Evolutionary conservation across 2,113 vertebrate species (phyloP).

Genomic region (Thermophis baileyi): DNA sequence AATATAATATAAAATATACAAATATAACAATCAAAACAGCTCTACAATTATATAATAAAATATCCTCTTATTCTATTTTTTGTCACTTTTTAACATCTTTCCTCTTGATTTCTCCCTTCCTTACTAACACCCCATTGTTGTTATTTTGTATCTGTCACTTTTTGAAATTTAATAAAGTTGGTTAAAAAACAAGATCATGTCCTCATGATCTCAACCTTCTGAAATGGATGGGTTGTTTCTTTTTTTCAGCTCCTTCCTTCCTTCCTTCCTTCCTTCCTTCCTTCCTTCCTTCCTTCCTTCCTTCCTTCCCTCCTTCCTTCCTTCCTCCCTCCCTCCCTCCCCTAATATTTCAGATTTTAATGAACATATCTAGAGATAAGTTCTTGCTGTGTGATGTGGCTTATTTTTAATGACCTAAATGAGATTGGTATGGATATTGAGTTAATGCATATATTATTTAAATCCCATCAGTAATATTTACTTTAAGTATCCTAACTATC

Average conservation of each 20-base stretch:
- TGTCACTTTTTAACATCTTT: neutral
- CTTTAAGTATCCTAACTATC: neutral
- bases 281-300: neutral
- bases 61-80: neutral
- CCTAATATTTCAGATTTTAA: slow-evolving; percentile 25
- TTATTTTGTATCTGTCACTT: neutral
- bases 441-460: neutral
- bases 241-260: neutral
- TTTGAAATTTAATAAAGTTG: neutral
- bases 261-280: neutral
- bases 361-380: neutral
- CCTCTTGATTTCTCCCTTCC: neutral
- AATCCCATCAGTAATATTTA: neutral
- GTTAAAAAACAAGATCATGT: neutral
- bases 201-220: neutral
- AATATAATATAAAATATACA: neutral
- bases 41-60: neutral
- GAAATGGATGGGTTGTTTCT: neutral
- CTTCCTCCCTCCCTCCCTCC: neutral
- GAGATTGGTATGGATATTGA: neutral
- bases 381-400: neutral
- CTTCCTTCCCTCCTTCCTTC: too few species aligned
- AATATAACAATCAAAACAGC: neutral
- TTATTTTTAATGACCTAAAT: neutral
- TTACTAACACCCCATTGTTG: neutral